Base-by-base conservation (phyloP, 2,113 vertebrate species). In the Noturus placidus region DNA sequence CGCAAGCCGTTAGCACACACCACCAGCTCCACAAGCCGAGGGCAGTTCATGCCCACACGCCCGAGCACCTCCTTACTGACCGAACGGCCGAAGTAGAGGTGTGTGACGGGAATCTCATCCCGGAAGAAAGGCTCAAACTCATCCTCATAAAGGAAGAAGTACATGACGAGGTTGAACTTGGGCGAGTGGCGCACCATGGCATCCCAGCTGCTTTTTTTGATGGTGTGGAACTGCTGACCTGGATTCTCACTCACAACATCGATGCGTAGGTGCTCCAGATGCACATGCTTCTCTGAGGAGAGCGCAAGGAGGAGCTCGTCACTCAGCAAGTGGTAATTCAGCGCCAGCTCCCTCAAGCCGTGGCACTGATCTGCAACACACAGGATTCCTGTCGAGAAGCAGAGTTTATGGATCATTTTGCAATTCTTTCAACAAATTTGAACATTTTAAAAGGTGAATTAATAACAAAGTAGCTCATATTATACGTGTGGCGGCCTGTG, bases 171-270 rank as follows among this genome's bases (percentile, higher is more conserved):
- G 91, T 97, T 99, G 74, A 99, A 97, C 93, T 99, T 98, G 54
- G 98, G 98, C 27, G 98, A 99, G 92, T 99, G 98, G 85, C 93
- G 96, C 93, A 98, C 95, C 94, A 99, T 97, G 93, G 98, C 97
- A n/a, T 99, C 98, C 98, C 98, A 99, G 94, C 98, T 99, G 96
- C 97, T 99, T 94, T 97, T 98, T 93, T 98, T 97, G 91, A 99
- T 97, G 0, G 95, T 94, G 93, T 98, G 97, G 90, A 99, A 99
- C 89, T 97, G 97, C 94, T 98, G 97, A 87, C 97, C 97, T 0
- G 97, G 97, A 87, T 98, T 98, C 89, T 99, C 98, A 57, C 97
- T 99, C 91, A 99, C 97, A n/a, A 99, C 98, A 1, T 99, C 98
- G 17, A 99, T 97, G 89, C 98, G 96, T 88, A 99, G 95, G 91